Evolutionary conservation across 2,888 invertebrate species (phyloP).

Genomic region (Alloscopus bannaensis): DNA sequence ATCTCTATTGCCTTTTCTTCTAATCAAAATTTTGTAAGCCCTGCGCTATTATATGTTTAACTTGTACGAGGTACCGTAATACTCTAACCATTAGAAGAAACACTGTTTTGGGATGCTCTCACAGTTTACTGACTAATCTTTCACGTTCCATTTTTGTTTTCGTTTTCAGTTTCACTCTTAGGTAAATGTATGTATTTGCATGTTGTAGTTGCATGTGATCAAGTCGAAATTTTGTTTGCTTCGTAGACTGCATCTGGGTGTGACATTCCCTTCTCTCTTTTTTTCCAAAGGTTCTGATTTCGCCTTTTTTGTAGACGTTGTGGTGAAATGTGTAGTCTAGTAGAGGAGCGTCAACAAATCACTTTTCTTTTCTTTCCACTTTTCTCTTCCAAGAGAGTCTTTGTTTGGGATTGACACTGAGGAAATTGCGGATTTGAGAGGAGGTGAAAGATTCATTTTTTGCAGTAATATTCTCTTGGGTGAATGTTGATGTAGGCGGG

Average conservation of each 20-base stretch:
- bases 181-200: neutral
- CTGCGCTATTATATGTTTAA: constrained; percentile 4
- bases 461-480: constrained; percentile 47
- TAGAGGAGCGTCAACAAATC: too few relatives aligned
- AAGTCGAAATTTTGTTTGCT: neutral
- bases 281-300: neutral
- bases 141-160: neutral
- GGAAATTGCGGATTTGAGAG: constrained; percentile 18
- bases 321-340: neutral
- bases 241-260: too few relatives aligned
- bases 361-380: too few relatives aligned
- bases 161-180: constrained; percentile 7
- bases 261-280: constrained; percentile 2
- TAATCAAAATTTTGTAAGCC: constrained; percentile 51
- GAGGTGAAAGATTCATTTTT: constrained; percentile 29
- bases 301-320: neutral
- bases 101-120: neutral
- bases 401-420: too few relatives aligned
- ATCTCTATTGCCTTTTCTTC: constrained; percentile 40
- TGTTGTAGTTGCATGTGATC: neutral
- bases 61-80: too few relatives aligned
- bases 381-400: too few relatives aligned
- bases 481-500: constrained; percentile 70
- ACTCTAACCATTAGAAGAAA: too few relatives aligned
- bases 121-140: neutral